Percentiles rank a stretch among this genome's conserved stretches.
Conservation (phyloP, 2,797 vertebrate species). For the Adelosebastes latens region DNA sequence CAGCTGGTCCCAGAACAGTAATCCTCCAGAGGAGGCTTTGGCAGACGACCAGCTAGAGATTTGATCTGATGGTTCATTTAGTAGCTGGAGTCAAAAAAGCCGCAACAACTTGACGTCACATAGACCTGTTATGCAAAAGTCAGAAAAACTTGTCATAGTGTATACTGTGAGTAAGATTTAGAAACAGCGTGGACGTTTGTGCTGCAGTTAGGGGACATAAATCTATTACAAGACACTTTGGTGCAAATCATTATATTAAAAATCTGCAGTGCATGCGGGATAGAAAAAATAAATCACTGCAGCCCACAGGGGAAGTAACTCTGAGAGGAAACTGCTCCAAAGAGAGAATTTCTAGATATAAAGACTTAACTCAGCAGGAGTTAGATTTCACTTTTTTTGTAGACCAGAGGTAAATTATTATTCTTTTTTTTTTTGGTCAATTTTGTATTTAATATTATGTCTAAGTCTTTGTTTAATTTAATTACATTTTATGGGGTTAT, state of each 20-base stretch:
- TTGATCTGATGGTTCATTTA: conserved; percentile 41
- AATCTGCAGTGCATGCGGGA: background rate
- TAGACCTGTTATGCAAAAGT: conserved; percentile 21
- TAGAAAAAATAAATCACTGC: background rate
- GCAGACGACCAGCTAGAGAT: conserved; percentile 39
- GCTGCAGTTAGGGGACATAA: background rate
- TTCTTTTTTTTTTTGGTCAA: background rate
- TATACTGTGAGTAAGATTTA: background rate
- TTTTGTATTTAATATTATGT: background rate
- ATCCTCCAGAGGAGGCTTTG: conserved; percentile 42
- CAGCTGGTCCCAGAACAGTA: conserved; percentile 67
- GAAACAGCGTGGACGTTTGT: background rate
- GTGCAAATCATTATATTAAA: background rate
- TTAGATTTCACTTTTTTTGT: background rate
- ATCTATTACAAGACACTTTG: background rate
- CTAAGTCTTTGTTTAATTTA: background rate
- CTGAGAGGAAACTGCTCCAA: background rate
- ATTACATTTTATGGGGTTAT: background rate
- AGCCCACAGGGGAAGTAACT: background rate
- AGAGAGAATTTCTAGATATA: background rate
- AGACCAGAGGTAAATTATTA: background rate
- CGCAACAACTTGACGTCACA: conserved; percentile 16
- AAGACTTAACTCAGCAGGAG: no score
- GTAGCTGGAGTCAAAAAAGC: conserved; percentile 44
- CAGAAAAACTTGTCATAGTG: background rate